Evolutionary conservation across 92 coral and sea anemone species (phyloP).

Genomic region (Micromussa lordhowensis): DNA sequence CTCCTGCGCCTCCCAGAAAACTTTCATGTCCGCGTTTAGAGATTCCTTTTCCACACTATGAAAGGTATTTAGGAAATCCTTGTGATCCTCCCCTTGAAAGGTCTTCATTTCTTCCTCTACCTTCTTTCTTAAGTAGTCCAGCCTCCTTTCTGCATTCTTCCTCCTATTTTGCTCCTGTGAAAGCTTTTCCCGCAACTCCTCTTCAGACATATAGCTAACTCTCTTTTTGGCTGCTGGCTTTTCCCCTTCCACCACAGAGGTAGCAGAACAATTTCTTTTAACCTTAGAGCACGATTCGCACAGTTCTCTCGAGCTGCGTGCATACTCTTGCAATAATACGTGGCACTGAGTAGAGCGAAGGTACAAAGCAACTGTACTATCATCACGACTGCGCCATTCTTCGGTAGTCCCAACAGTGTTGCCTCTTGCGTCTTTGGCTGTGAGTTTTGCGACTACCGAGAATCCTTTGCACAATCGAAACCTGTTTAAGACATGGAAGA

Average conservation of each 20-base stretch:
- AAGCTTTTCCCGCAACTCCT: conserved; percentile 31
- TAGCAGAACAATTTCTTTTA: background rate
- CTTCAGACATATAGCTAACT: conserved; percentile 34
- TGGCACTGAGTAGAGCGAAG: background rate
- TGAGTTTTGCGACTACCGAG: background rate
- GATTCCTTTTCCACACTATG: too few relatives aligned
- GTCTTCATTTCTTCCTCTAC: conserved; percentile 40
- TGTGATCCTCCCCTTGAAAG: conserved; percentile 35
- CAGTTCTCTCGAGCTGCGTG: background rate
- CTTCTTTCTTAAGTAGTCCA: background rate
- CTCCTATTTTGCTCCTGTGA: conserved; percentile 23
- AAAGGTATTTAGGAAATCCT: conserved; percentile 37
- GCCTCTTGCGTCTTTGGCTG: background rate
- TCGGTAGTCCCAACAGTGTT: background rate
- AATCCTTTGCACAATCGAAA: background rate
- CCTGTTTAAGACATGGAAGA: background rate
- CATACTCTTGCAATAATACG: background rate
- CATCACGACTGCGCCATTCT: background rate
- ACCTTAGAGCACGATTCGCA: background rate
- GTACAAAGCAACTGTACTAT: background rate
- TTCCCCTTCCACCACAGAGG: background rate
- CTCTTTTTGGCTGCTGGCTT: conserved; percentile 7
- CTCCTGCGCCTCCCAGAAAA: conserved; percentile 51
- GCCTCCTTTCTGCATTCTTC: conserved; percentile 26
- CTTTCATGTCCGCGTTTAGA: conserved; percentile 41